A percentile compares a stretch with the other conserved stretches of the same genome.
These are phyloP conservation scores for Danionella dracula DNA, from an alignment of 2,797 vertebrate genomes.

Conservation along the genomic window DNA sequence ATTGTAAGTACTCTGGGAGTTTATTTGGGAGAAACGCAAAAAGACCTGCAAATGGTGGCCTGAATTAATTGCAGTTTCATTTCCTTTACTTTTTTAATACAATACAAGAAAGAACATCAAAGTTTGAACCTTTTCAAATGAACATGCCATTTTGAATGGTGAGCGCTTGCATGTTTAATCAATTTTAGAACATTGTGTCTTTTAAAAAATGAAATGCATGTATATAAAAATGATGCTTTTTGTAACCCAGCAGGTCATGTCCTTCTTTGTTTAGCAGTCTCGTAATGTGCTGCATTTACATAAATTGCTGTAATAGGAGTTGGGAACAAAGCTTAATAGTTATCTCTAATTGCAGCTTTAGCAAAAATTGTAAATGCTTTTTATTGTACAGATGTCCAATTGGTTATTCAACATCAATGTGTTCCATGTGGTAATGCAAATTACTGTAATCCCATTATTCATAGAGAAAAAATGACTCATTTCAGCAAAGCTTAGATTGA, in stretches of 20 bases:
- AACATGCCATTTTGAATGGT: background rate
- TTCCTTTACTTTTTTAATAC: too few species aligned
- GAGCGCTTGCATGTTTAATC: background rate
- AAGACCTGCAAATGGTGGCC: too few species aligned
- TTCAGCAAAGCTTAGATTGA: background rate
- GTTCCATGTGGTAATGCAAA: background rate
- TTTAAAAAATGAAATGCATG: too few species aligned
- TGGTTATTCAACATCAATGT: slow-evolving; percentile 2
- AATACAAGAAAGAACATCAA: too few species aligned
- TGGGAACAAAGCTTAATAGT: background rate
- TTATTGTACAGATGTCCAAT: background rate
- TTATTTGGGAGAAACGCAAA: too few species aligned
- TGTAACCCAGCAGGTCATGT: background rate
- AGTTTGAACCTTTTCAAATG: too few species aligned
- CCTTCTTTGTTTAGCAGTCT: background rate
- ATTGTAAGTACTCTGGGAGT: too few species aligned
- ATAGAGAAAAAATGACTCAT: too few species aligned
- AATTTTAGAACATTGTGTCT: background rate
- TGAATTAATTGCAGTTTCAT: too few species aligned
- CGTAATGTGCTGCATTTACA: slow-evolving; percentile 5
- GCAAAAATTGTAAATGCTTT: background rate
- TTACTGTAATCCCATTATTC: background rate
- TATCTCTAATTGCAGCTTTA: background rate
- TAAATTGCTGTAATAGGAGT: background rate
- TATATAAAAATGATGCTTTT: background rate